phyloP scores from a whole-genome alignment of 2,888 invertebrate species.

The Tigriopus californicus region DNA sequence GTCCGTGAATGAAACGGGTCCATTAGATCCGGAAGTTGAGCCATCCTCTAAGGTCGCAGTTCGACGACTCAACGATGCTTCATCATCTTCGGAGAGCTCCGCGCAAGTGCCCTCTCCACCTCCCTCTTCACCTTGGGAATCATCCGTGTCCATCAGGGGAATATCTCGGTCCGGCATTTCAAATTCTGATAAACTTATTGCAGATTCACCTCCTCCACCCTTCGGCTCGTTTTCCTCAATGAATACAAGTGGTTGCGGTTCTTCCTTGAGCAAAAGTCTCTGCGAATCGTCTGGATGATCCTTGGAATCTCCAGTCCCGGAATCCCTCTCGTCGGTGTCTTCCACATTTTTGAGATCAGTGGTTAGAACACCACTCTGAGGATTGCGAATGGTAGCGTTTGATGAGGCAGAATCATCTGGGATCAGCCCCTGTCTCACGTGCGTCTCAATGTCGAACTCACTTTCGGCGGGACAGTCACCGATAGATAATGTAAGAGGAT shows the following conservation, averaged over 20 bases:
- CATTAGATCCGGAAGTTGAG: neutral
- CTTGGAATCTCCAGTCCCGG: slow-evolving; percentile 1
- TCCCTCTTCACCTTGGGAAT: neutral
- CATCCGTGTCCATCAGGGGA: neutral
- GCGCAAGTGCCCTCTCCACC: neutral
- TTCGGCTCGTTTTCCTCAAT: neutral
- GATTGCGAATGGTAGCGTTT: neutral
- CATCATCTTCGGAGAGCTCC: neutral
- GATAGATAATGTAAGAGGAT: too few relatives aligned
- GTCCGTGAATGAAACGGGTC: neutral
- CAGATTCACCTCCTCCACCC: neutral
- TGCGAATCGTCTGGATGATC: neutral
- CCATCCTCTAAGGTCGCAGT: too few relatives aligned
- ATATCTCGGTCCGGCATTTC: neutral
- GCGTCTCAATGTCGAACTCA: too few relatives aligned
- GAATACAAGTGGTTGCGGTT: neutral
- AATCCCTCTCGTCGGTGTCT: neutral
- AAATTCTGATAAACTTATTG: neutral
- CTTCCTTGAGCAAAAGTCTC: neutral
- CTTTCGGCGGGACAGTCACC: too few relatives aligned
- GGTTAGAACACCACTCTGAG: neutral
- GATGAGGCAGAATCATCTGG: neutral
- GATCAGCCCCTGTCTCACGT: too few relatives aligned
- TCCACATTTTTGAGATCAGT: neutral
- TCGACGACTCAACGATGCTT: neutral